phyloP scores from a whole-genome alignment of 53 echinoderm and acorn worm genomes.

The Zoroaster sp. region DNA sequence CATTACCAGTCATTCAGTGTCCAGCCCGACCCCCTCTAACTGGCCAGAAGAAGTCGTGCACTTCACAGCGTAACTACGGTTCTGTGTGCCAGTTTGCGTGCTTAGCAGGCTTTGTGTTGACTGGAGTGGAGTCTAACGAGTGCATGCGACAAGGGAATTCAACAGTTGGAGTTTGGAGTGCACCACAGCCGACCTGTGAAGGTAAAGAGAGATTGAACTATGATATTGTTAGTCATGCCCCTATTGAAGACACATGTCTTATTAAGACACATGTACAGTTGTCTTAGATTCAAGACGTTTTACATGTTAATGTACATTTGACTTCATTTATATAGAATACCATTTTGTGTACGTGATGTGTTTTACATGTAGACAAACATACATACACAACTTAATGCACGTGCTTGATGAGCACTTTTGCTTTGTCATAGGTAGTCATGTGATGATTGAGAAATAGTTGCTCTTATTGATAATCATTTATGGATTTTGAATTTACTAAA shows the following conservation, averaged over 20 bases:
- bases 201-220: neutral
- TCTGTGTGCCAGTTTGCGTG: constrained; percentile 51
- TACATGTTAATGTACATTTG: too few relatives aligned
- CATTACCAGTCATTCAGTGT: constrained; percentile 43
- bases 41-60: constrained; percentile 32
- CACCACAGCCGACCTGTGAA: constrained; percentile 36
- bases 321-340: too few relatives aligned
- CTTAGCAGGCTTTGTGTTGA: constrained; percentile 30
- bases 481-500: too few relatives aligned
- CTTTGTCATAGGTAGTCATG: too few relatives aligned
- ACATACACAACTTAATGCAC: neutral
- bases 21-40: neutral
- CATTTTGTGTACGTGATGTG: too few relatives aligned
- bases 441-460: too few relatives aligned
- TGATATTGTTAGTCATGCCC: neutral
- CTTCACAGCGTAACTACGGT: constrained; percentile 39
- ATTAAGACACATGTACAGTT: neutral
- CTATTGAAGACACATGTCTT: neutral
- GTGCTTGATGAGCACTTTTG: neutral
- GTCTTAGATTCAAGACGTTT: too few relatives aligned
- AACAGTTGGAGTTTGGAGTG: constrained; percentile 40
- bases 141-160: constrained; percentile 37
- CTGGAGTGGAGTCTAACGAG: neutral
- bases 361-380: too few relatives aligned
- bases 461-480: too few relatives aligned